phyloP scores from a whole-genome alignment of 2,888 invertebrate species.

The Cryptops parisi region DNA sequence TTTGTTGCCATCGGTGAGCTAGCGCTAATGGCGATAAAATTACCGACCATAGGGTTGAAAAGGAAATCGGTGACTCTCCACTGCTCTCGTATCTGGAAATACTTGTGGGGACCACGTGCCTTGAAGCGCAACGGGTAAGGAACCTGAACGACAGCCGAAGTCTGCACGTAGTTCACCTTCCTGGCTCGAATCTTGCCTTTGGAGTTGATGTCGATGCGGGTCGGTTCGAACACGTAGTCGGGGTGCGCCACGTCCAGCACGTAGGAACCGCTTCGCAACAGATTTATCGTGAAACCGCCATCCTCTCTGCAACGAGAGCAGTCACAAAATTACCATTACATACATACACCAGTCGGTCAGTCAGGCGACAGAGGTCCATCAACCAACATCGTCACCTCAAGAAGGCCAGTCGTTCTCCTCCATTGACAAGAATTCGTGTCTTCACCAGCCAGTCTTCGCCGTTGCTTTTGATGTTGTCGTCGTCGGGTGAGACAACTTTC shows the following conservation, averaged over 20 bases:
- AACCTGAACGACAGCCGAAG: conserved; percentile 73
- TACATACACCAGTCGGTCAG: too few relatives aligned
- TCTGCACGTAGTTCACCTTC: conserved; percentile 86
- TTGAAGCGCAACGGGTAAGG: conserved; percentile 86
- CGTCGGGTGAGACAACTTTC: conserved; percentile 57
- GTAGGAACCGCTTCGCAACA: conserved; percentile 82
- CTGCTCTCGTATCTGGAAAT: conserved; percentile 88
- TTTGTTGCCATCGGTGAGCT: not conserved
- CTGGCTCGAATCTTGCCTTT: conserved; percentile 94
- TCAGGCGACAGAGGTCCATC: too few relatives aligned
- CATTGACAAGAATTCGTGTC: conserved; percentile 68
- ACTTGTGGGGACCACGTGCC: conserved; percentile 60
- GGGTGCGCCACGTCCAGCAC: conserved; percentile 84
- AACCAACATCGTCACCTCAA: conserved; percentile 39
- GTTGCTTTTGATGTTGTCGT: conserved; percentile 3
- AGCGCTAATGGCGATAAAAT: not conserved
- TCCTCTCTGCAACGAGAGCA: too few relatives aligned
- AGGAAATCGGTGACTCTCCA: conserved; percentile 94
- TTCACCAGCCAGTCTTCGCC: conserved; percentile 53
- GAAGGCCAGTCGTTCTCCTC: conserved; percentile 76
- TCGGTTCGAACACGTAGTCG: conserved; percentile 81
- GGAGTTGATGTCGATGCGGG: conserved; percentile 90
- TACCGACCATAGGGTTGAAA: conserved; percentile 76
- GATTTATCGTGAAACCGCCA: conserved; percentile 75
- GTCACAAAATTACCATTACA: too few relatives aligned